Evolutionary conservation across 2,888 invertebrate genomes (phyloP), one percentile per base, ranked within the genome.

Genomic region (Neoascia interrupta): DNA sequence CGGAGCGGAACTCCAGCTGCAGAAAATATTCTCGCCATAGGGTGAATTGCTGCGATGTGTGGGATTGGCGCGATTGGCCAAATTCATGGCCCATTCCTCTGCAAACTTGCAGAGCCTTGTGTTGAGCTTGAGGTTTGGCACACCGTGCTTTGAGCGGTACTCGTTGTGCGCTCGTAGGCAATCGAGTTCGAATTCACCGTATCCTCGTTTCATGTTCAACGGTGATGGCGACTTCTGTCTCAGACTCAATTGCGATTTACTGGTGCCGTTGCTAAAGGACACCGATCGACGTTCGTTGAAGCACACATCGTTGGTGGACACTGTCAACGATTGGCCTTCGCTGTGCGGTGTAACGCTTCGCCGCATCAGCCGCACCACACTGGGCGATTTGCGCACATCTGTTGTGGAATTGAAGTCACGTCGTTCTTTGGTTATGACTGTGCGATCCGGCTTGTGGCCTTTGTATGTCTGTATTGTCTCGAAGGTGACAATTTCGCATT

Each of bases 21-120:
- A 93, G 86, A 93, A 95, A 81, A 95, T 92, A 85, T 95, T 96
- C 86, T 96, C 95, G 0, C 95, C 95, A 83, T 95, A 94, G 37
- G 94, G 93, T 81, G 93, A 92, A 84, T 94, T 93, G 41, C 93
- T 92, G 54, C 95, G 91, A 85, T 95, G 95, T 81, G 94, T 92
- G 81, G 94, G 90, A 83, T 90, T 90, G 19, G 93, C 93, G 83
- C 90, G 92, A 49, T 91, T 91, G 0, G 93, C 93, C 61, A 95
- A 34, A 61, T 83, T 82, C 64, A 81, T 92, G 0, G 94, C 93
- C 93, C 94, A 94, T 84, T 93, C 93, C 83, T 93, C 92, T 26
- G 93, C 92, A 83, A 92, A 92, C 84, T 92, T 92, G 83, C 92
- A 92, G 45, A 94, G 86, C 85, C 92, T 92, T 84, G 91, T 92